Evolutionary conservation across 2,888 invertebrate genomes (phyloP), one percentile per base, ranked within the genome.

Genomic region (Rotaria magnacalcarata): DNA sequence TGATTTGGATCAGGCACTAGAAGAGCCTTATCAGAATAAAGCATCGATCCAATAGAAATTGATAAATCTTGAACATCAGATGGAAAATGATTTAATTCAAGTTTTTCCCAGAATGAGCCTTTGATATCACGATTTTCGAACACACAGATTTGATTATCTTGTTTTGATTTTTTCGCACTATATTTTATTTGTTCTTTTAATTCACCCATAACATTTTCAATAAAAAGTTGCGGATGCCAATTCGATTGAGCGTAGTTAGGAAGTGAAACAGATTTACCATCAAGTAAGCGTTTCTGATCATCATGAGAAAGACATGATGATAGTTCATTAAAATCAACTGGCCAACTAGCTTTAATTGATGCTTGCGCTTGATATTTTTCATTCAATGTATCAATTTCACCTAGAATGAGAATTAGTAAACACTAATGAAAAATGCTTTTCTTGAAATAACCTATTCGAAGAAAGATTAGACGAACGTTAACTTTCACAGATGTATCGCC

Each of bases 1-100:
- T 84, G 84, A 50, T 75, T 50, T 24, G 27, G 8, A 87, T 89
- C 89, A 85, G 89, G 89, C 19, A 88, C 54, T 7, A 89, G 87
- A 60, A 89, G 88, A 41, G 89, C 88, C 50, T 88, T 87, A 88
- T 89, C 84, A 34, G 24, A n/a, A 10, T 54, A 87, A 16, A 87
- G 41, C 19, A 87, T 87, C 10, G 80, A 84, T n/a, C 84, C 84
- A 4, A 85, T n/a, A 21, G 75, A 56, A 54, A 85, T 43, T n/a
- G 75, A 41, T n/a, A 85, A 80, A 50, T 85, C 85, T 80, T 85
- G 85, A 43, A 85, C 43, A 84, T 85, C 85, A n/a, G 80, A 85
- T 41, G 85, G 85, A 84, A 85, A 85, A 80, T 88, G 87, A 84
- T 88, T 87, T 27, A 88, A 87, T 85, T 85, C 85, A 16, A 85